These are phyloP conservation scores for Etheostoma nigrum DNA, from an alignment of 2,797 vertebrate species.

Conservation along the genomic window DNA sequence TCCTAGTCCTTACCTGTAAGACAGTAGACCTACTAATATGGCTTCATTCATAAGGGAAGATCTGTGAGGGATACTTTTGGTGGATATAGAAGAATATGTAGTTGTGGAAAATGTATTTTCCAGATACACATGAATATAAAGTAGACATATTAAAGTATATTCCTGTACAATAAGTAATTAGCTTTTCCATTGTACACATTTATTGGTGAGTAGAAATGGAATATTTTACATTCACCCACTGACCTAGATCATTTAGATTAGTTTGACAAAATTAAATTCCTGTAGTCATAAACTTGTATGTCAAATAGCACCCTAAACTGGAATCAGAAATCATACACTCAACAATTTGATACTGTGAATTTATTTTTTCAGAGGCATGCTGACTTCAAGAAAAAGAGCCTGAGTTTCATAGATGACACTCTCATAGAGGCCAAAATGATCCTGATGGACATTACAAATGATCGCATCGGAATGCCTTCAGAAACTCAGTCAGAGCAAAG, in stretches of 20 bases:
- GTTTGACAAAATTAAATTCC: neutral
- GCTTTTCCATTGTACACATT: neutral
- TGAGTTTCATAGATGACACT: conserved; percentile 35
- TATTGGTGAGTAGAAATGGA: neutral
- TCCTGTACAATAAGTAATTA: neutral
- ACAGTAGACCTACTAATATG: neutral
- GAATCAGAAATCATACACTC: neutral
- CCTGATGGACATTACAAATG: conserved; percentile 34
- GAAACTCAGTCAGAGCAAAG: conserved; percentile 10
- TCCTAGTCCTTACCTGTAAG: neutral
- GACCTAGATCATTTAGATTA: neutral
- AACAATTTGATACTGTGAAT: neutral
- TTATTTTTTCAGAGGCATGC: conserved; percentile 38
- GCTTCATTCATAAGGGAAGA: neutral
- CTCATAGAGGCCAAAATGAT: conserved; percentile 21
- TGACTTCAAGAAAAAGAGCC: conserved; percentile 46
- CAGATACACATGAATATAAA: neutral
- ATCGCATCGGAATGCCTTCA: conserved; percentile 47
- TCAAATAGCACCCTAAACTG: neutral
- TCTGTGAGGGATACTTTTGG: neutral
- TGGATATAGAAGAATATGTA: neutral
- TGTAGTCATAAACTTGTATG: neutral
- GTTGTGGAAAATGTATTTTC: neutral
- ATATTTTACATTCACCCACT: neutral
- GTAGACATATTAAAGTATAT: neutral